These are phyloP conservation scores for Sebastes variabilis DNA, from an alignment of 2,797 vertebrate genomes.

Conservation along the genomic window DNA sequence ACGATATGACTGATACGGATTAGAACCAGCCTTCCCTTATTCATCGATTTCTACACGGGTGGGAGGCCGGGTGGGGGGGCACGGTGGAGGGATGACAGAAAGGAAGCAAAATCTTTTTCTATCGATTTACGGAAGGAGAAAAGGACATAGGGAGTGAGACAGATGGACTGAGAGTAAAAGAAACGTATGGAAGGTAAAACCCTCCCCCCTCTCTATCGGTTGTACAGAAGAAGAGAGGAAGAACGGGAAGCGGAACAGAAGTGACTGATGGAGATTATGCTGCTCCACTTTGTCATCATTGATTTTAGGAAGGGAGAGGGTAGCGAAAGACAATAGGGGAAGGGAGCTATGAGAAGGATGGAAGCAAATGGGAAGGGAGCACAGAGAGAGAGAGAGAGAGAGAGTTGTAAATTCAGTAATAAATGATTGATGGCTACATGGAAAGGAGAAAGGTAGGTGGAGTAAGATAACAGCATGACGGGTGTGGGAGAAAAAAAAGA, in stretches of 20 bases:
- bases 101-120: constrained; percentile 38
- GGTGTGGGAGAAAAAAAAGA: not conserved
- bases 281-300: constrained; percentile 17
- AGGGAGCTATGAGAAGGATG: constrained; percentile 7
- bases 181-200: not conserved
- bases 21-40: constrained; percentile 62
- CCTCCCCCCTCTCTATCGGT: constrained; percentile 18
- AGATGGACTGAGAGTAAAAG: constrained; percentile 16
- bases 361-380: not conserved
- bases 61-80: constrained; percentile 1
- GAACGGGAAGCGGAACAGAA: not conserved
- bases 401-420: not conserved
- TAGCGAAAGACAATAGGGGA: not conserved
- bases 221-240: not conserved
- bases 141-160: constrained; percentile 34
- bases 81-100: constrained; percentile 21
- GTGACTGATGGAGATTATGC: constrained; percentile 19
- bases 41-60: constrained; percentile 63
- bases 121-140: constrained; percentile 48
- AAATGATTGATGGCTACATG: constrained; percentile 6
- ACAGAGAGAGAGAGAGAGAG: not conserved
- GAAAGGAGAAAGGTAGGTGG: not conserved
- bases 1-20: constrained; percentile 71
- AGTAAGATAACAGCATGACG: not conserved
- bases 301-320: constrained; percentile 22